Evolutionary conservation across 2,113 vertebrate genomes (phyloP).

Genomic region (Indri indri): DNA sequence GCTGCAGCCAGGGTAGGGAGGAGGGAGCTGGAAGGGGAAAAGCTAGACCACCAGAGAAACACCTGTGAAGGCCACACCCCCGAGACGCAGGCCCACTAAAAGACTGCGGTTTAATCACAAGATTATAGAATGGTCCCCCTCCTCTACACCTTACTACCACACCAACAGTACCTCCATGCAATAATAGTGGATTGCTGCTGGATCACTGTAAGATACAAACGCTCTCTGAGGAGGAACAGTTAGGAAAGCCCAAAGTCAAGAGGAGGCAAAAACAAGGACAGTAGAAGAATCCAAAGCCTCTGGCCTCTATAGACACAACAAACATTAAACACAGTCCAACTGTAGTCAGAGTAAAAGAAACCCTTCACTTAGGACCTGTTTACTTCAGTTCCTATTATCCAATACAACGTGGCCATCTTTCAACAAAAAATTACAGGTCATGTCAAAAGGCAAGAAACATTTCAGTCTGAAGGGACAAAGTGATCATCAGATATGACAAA

Average conservation of each 20-base stretch:
- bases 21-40: not conserved
- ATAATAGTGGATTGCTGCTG: not conserved
- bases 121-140: not conserved
- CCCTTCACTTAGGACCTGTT: not conserved
- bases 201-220: not conserved
- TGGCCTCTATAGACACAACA: not conserved
- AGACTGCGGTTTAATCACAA: not conserved
- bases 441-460: not conserved
- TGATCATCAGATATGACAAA: not conserved
- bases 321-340: not conserved
- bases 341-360: not conserved
- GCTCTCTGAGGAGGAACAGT: not conserved
- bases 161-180: not conserved
- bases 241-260: not conserved
- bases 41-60: not conserved
- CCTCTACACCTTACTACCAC: not conserved
- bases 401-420: not conserved
- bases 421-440: not conserved
- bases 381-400: not conserved
- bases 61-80: not conserved
- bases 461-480: not conserved
- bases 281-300: not conserved
- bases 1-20: not conserved
- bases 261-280: not conserved
- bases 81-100: not conserved